These are phyloP conservation scores for Lampris incognitus DNA, from an alignment of 2,113 vertebrate species.

Conservation along the genomic window DNA sequence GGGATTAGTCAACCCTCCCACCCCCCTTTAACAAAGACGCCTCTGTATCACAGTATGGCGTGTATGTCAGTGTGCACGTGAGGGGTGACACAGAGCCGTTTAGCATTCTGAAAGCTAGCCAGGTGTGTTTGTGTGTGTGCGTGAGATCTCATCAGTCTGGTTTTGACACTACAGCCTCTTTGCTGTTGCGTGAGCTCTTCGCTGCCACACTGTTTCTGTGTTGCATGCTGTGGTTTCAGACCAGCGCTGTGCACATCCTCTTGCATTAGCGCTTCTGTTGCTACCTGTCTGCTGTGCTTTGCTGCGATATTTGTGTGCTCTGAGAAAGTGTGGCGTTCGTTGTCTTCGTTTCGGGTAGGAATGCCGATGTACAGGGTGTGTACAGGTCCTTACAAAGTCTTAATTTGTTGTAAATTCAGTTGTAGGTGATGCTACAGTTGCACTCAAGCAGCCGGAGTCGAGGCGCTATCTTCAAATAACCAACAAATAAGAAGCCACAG, in stretches of 20 bases:
- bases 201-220: not conserved
- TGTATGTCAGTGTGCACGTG: not conserved
- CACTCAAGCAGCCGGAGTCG: no score
- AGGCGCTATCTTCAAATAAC: no score
- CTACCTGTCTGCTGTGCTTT: slow-evolving; percentile 6
- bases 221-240: slow-evolving; percentile 39
- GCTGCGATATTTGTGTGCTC: not conserved
- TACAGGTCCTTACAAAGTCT: no score
- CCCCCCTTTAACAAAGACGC: slow-evolving; percentile 53
- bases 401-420: no score
- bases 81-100: slow-evolving; percentile 11
- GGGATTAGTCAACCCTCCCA: slow-evolving; percentile 51
- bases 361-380: no score
- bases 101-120: not conserved
- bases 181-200: not conserved
- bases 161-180: slow-evolving; percentile 33
- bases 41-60: slow-evolving; percentile 46
- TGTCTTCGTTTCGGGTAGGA: not conserved
- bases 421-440: no score
- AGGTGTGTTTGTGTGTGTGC: slow-evolving; percentile 4
- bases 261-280: no score
- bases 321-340: not conserved
- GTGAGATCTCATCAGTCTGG: slow-evolving; percentile 11
- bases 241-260: no score
- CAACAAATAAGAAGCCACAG: no score